Evolutionary conservation across 92 coral and sea anemone genomes (phyloP), one percentile per base, ranked within the genome.

Genomic region (Desmophyllum pertusum): DNA sequence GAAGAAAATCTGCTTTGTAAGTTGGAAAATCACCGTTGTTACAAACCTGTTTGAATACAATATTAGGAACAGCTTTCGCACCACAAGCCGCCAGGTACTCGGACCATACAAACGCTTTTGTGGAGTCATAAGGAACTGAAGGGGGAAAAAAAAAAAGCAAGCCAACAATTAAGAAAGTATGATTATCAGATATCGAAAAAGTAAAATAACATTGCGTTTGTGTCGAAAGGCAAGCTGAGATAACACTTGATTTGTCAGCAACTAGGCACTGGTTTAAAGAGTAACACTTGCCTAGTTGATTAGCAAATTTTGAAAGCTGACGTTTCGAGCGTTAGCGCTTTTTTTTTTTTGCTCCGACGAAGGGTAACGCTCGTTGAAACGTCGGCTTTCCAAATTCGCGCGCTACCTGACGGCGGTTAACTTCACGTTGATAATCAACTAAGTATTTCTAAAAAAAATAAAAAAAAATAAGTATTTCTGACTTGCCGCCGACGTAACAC

Each of bases 111-210:
- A 96, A 96, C 25, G 98, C 94, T 77, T 96, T 96, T 48, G 97
- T 87, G 46, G 94, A 95, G 88, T 96, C 92, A 75, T 95, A 91
- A 11, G 99, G 98, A 30, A 94, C 99, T 96, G 88, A 17, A n/a
- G n/a, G n/a, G n/a, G n/a, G n/a, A n/a, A n/a, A n/a, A n/a, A n/a
- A n/a, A n/a, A 81, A 79, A 67, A 66, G 15, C 23, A 67, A 67
- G 25, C n/a, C 13, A 36, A 37, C 45, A 33, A 0, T 67, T 2
- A 5, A 36, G 42, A 67, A 64, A 1, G 11, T 67, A 11, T 3
- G 40, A 33, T 61, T 1, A 25, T 13, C 15, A 2, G 33, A 62
- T 62, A 27, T 3, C 13, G 55, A 21, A 50, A n/a, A n/a, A n/a
- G n/a, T n/a, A n/a, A n/a, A n/a, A n/a, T n/a, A n/a, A n/a, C n/a